Base-by-base conservation (phyloP, 2,113 vertebrate genomes). In the Zosterops lateralis region DNA sequence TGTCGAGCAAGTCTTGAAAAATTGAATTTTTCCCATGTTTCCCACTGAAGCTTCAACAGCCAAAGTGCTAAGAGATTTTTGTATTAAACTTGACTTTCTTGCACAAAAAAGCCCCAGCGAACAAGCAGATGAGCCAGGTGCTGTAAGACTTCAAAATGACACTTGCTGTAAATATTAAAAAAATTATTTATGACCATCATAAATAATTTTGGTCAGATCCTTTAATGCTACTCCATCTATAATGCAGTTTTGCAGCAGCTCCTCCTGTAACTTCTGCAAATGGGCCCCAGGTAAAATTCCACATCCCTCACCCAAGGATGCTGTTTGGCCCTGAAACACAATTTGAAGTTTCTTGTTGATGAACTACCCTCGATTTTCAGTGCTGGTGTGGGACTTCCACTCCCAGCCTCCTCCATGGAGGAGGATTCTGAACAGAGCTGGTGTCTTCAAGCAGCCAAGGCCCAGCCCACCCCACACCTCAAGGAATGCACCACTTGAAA, bases 341-440 rank as follows among this genome's bases (percentile, higher is more conserved):
- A 32, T 25, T 57, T 51, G 1, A 77, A 56, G 3, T 36, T 25
- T 54, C 57, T 26, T 67, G 38, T 32, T 91, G 87, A 61, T 17
- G 18, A 28, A 53, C 40, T 31, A 44, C 71, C n/a, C 16, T 57
- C 3, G 1, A 65, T 48, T 84, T 65, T 70, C 0, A 0, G 36
- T 17, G 14, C 45, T 16, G 7, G 14, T 12, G 25, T 25, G 31
- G 24, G 45, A 68, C 48, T 72, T 29, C 7, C 6, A 24, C 12
- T 4, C 44, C 13, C 15, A 42, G 0, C 7, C 22, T 66, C 18
- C 65, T 77, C 47, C 3, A 2, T 0, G 0, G 36, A n/a, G 24
- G 38, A 79, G 10, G 40, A 24, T 19, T 51, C 72, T 2, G 0
- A 34, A 40, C 7, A 51, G 48, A 70, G 45, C 26, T 75, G 62